Conservation (phyloP, 2,797 vertebrate species). For the Orientallactaga sibirica region DNA sequence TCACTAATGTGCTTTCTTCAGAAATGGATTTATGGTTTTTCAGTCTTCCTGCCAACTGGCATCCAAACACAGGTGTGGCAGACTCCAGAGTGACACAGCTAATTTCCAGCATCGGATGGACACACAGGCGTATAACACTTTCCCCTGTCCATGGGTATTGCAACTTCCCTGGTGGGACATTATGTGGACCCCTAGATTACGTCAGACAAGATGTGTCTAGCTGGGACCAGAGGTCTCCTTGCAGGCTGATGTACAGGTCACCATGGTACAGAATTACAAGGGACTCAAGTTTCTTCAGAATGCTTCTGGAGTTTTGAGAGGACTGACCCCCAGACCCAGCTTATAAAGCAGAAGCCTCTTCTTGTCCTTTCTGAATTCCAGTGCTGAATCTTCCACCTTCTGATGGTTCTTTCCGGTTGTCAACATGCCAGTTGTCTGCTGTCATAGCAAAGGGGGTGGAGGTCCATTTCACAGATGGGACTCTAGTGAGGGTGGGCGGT, state of each 20-base stretch:
- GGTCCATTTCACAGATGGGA: no score
- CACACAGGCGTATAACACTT: neutral
- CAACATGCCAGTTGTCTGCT: no score
- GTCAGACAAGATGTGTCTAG: neutral
- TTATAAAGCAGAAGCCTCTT: no score
- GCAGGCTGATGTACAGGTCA: neutral
- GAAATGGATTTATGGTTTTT: neutral
- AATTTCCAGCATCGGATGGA: neutral
- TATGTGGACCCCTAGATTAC: neutral
- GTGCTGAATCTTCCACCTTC: no score
- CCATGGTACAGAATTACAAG: neutral
- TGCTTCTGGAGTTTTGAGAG: neutral
- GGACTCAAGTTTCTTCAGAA: no score
- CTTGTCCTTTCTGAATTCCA: no score
- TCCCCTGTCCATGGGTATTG: no score
- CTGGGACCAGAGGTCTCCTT: neutral
- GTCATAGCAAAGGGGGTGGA: no score
- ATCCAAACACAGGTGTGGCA: neutral
- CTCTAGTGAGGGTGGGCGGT: no score
- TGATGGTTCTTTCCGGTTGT: no score
- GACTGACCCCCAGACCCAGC: neutral
- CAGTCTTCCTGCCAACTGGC: neutral
- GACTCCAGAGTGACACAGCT: neutral
- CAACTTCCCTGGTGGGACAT: accelerated
- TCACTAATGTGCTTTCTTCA: neutral